Base-by-base conservation (phyloP, 2,113 vertebrate genomes). In the Sminthopsis crassicaudata region DNA sequence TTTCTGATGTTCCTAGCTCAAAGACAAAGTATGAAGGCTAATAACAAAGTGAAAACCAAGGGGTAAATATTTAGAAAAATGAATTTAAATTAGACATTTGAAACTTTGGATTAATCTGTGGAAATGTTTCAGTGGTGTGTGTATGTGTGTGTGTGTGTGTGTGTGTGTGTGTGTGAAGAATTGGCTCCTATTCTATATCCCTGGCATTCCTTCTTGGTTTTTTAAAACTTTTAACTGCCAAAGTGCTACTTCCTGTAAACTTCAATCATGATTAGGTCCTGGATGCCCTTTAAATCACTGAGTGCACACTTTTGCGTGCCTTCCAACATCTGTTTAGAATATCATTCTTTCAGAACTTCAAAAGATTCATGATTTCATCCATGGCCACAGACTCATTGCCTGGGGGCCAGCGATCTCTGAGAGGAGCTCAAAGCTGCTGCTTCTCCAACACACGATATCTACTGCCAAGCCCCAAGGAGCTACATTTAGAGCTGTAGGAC, bases 301-400 rank as follows among this genome's bases (percentile, higher is more conserved):
- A 42, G n/a, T 84, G n/a, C 7, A 16, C n/a, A 84, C 67, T 84
- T 84, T 84, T 8, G 67, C n/a, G 42, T 84, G 67, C n/a, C 36
- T 84, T 84, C 42, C 42, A 84, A 84, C 67, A 84, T 84, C 67
- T 84, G 67, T 84, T 84, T 84, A 84, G 67, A 84, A 84, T 84
- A 84, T 84, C 67, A 84, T 84, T 23, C 19, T 42, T 84, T 84
- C 67, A 84, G 67, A 84, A 23, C 67, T 84, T 84, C n/a, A 42
- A 42, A 84, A 22, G 67, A 84, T 42, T 84, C 67, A 42, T 42
- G 67, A 84, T 84, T 42, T 84, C 67, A 84, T 84, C 36, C 7
- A 8, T n/a, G 67, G 7, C 67, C 67, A 42, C 67, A 42, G 67
- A 84, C n/a, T 2, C 67, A n/a, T 42, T 84, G 36, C 67, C 67